Base-by-base conservation (phyloP, 2,888 invertebrate genomes). In the Odontocolon sp. region DNA sequence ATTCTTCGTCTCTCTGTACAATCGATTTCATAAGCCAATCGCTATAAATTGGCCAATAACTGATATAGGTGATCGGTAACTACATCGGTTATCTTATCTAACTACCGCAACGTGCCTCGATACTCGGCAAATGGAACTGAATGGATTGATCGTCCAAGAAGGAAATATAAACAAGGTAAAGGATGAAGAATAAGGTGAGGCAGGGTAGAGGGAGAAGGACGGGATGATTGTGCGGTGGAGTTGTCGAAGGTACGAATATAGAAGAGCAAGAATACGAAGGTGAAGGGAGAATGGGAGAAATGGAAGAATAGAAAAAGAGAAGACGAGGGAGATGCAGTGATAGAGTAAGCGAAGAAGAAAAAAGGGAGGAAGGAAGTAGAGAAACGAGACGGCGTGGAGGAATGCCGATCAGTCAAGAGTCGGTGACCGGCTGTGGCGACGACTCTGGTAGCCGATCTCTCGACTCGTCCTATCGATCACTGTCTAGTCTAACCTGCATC, bases 381-480 rank as follows among this genome's bases (percentile, higher is more conserved):
- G n/a, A 45, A 42, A 40, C 16, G 64, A 40, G 50, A 40, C 16
- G 28, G n/a, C 59, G 56, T 50, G 69, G 23, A 78, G 80, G 78
- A 80, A 76, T 71, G 69, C 76, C 80, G 80, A 78, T 80, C 78
- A 73, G 69, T 78, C 80, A 73, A 76, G 76, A 54, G 57, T 38
- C 38, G 23, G 38, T 36, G 56, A 28, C 50, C 38, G 36, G 14
- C 9, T 16, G 1, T 26, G 33, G 18, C 47, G 36, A 47, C 9
- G 42, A 56, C 47, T 31, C 47, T 9, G 59, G 45, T 66, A 47
- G 26, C 66, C 59, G 67, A 77, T 79, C 77, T 72, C 73, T 76
- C 54, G 80, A 69, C 73, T 82, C 56, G 80, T 66, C 69, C 80
- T 80, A 83, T 83, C 85, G 84, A 85, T 85, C 85, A 82, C 78